phyloP scores from a whole-genome alignment of 2,888 invertebrate genomes.

The Noctua fimbriata region DNA sequence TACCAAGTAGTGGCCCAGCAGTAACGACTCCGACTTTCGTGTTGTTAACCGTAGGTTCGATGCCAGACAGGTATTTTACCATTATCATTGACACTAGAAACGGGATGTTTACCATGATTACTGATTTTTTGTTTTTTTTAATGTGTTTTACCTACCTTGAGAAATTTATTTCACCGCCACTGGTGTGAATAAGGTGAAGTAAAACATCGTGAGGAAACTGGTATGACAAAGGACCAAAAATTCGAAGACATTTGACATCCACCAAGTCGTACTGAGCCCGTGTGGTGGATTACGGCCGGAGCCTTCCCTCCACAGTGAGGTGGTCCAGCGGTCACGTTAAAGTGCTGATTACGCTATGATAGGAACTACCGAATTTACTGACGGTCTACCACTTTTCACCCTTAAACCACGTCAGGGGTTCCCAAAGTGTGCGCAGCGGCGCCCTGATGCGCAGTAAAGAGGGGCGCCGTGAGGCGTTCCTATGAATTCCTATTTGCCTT shows the following conservation, averaged over 20 bases:
- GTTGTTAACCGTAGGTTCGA: neutral
- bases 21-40: neutral
- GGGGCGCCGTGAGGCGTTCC: too few species aligned
- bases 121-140: too few species aligned
- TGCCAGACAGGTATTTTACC: neutral
- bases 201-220: neutral
- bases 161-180: neutral
- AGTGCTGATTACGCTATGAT: neutral
- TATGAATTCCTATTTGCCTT: too few species aligned
- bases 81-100: too few species aligned
- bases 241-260: neutral
- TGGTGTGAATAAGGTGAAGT: neutral
- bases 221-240: too few species aligned
- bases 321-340: neutral
- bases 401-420: too few species aligned
- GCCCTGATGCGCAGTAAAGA: too few species aligned
- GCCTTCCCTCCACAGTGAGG: neutral
- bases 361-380: too few species aligned
- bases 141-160: neutral
- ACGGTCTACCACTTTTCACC: too few species aligned
- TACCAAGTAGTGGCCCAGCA: neutral
- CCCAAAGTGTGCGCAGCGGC: too few species aligned
- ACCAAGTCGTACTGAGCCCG: neutral
- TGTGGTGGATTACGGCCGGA: too few species aligned
- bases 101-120: too few species aligned